These are phyloP conservation scores for Lutjanus erythropterus DNA, from an alignment of 2,113 vertebrate species.

Conservation along the genomic window DNA sequence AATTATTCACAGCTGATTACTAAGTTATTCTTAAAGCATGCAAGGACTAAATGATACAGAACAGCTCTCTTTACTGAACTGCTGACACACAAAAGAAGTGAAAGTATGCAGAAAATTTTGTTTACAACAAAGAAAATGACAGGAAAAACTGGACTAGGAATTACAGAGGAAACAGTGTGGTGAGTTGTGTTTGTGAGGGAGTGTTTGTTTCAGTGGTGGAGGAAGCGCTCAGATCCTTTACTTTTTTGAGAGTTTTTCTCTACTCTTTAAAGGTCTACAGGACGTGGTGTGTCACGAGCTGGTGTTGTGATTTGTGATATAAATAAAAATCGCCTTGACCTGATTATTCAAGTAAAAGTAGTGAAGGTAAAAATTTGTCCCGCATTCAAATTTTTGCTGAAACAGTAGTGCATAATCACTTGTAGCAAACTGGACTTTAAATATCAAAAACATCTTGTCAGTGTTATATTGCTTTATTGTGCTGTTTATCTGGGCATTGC, in stretches of 20 bases:
- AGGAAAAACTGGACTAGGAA: neutral
- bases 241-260: too few species aligned
- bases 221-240: neutral
- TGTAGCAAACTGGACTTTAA: neutral
- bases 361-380: too few species aligned
- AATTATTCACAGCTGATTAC: neutral
- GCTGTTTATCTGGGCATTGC: too few species aligned
- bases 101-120: neutral
- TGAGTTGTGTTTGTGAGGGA: neutral
- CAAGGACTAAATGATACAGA: neutral
- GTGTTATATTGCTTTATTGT: too few species aligned
- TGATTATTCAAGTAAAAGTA: too few species aligned
- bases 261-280: too few species aligned
- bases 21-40: neutral
- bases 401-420: neutral
- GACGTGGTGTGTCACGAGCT: too few species aligned
- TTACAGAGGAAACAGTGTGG: neutral
- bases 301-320: too few species aligned
- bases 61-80: neutral
- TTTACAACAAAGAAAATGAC: slow-evolving; percentile 1
- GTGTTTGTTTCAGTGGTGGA: neutral
- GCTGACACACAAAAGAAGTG: neutral
- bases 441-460: neutral
- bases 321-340: too few species aligned
- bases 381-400: neutral